Evolutionary conservation across 2,888 invertebrate genomes (phyloP), one percentile per base, ranked within the genome.

Genomic region (Scaeva pyrastri): DNA sequence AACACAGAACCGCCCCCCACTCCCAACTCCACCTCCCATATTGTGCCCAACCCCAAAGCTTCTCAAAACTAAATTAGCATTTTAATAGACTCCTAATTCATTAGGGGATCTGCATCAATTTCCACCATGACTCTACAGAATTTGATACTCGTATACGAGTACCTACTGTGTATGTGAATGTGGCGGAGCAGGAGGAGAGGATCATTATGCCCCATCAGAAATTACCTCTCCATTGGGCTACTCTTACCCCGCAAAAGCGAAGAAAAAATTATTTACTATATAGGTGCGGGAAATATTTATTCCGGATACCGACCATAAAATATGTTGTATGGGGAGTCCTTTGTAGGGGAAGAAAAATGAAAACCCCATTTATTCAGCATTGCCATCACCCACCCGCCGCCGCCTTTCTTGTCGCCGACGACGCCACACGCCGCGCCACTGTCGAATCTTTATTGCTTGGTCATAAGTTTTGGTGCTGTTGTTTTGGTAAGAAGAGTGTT

Each of bases 51-150:
- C 26, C 26, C 26, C 26, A 26, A 39, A 55, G 74, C 45, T 75
- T 52, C 56, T 68, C 58, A 39, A 71, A 84, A 72, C 58, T 73
- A 82, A 86, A 86, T 86, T 86, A 86, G 86, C 86, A 86, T 86
- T 86, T 86, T 82, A 86, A 86, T 86, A 86, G 86, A 86, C 86
- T 86, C 77, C 86, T 86, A 86, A 86, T 86, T 86, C 82, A 86
- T 86, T 86, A 77, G 86, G 86, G 86, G 82, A 77, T 82, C 77
- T 71, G 72, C 82, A 86, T 64, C 86, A 86, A 81, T 81, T 70
- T 77, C 70, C 60, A 52, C 72, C 39, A 66, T 43, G 58, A 66
- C 21, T 39, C 10, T 39, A 10, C 52, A 16, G 19, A 72, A 36
- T 72, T 52, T 31, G 48, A 48, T 45, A 64, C 19, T 85, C n/a